Evolutionary conservation across 2,888 invertebrate genomes (phyloP).

Genomic region (Hypselothyrea guttata): DNA sequence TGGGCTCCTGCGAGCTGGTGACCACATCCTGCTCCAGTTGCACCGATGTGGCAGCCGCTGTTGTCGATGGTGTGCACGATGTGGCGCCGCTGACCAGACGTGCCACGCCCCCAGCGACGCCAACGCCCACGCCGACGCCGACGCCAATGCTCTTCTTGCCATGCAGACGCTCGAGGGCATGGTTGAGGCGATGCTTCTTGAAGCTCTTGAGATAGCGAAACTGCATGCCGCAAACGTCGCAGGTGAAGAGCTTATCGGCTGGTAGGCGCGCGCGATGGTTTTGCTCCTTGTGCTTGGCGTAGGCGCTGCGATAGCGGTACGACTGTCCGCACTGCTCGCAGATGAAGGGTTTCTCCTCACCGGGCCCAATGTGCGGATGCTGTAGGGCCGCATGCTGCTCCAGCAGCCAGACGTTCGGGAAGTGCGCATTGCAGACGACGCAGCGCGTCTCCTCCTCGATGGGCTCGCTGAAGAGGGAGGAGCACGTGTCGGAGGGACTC

Average conservation of each 20-base stretch:
- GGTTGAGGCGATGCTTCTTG: constrained; percentile 94
- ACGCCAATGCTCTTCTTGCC: constrained; percentile 84
- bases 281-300: constrained; percentile 92
- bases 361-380: constrained; percentile 86
- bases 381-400: constrained; percentile 93
- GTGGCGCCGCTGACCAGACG: constrained; percentile 17
- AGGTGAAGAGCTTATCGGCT: constrained; percentile 94
- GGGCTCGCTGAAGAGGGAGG: constrained; percentile 80
- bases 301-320: constrained; percentile 93
- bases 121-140: constrained; percentile 22
- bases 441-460: constrained; percentile 85
- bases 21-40: constrained; percentile 85
- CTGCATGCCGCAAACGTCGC: constrained; percentile 96
- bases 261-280: constrained; percentile 93
- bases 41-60: constrained; percentile 25
- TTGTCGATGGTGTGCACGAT: not conserved
- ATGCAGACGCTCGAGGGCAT: constrained; percentile 91
- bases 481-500: constrained; percentile 76
- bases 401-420: constrained; percentile 93
- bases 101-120: constrained; percentile 10
- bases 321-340: constrained; percentile 96
- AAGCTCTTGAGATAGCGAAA: constrained; percentile 94
- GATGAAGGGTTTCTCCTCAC: constrained; percentile 93
- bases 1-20: constrained; percentile 88
- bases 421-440: constrained; percentile 92